These are phyloP conservation scores for Leptinotarsa undecemlineata DNA, from an alignment of 1,140 invertebrate genomes.

Conservation along the genomic window DNA sequence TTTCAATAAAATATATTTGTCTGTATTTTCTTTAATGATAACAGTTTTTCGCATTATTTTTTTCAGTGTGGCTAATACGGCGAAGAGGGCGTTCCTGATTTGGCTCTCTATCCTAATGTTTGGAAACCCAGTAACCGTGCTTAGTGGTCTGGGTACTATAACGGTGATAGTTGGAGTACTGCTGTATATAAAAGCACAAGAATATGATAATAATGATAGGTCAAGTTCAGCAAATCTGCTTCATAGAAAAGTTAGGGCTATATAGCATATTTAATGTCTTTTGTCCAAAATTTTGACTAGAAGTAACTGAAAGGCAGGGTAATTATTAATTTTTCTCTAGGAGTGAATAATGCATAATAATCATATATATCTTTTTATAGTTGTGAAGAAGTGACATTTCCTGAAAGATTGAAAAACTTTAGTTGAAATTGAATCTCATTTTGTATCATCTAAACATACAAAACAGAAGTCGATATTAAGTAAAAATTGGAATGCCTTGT, in stretches of 20 bases:
- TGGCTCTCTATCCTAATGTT: conserved; percentile 83
- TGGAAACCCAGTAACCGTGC: conserved; percentile 76
- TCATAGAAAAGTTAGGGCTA: conserved; percentile 52
- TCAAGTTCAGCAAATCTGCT: conserved; percentile 50
- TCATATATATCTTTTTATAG: no score
- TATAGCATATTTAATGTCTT: conserved; percentile 38
- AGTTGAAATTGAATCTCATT: no score
- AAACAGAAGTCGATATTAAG: no score
- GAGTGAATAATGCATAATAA: no score
- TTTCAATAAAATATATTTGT: no score
- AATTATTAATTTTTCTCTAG: no score
- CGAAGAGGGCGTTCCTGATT: conserved; percentile 81
- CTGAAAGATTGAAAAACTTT: no score
- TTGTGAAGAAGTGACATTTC: no score
- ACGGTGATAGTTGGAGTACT: conserved; percentile 78
- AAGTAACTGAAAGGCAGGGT: not conserved
- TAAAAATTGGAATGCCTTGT: no score
- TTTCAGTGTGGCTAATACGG: conserved; percentile 83
- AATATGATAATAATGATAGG: conserved; percentile 55
- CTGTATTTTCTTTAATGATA: no score
- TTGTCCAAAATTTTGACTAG: not conserved
- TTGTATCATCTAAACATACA: no score
- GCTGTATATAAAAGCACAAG: conserved; percentile 75
- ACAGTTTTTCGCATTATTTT: not conserved
- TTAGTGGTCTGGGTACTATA: conserved; percentile 76